Evolutionary conservation across 1,140 invertebrate genomes (phyloP).

Genomic region (Piezodorus guildinii): DNA sequence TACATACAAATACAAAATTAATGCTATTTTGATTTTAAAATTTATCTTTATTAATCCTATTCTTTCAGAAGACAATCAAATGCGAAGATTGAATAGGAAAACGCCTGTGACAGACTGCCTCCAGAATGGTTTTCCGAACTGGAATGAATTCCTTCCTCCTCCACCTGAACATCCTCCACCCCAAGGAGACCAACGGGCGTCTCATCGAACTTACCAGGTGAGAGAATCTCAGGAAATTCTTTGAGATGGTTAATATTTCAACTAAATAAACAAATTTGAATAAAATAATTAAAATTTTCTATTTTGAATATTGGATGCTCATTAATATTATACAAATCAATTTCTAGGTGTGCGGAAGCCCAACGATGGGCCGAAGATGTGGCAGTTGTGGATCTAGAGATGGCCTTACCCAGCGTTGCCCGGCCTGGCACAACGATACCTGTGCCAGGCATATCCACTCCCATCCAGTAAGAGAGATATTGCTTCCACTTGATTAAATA

Average conservation of each 20-base stretch:
- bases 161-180: conserved; percentile 70
- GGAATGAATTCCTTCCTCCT: conserved; percentile 64
- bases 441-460: conserved; percentile 17
- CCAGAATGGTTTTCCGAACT: conserved; percentile 45
- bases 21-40: too few species aligned
- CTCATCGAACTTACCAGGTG: conserved; percentile 18
- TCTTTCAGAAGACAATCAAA: conserved; percentile 15
- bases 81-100: conserved; percentile 17
- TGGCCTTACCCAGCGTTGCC: conserved; percentile 11
- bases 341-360: conserved; percentile 17
- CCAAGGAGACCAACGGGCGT: conserved; percentile 10
- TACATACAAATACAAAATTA: too few species aligned
- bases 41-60: background rate
- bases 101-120: conserved; percentile 17
- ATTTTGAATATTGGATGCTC: background rate
- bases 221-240: background rate
- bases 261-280: background rate
- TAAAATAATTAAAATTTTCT: background rate
- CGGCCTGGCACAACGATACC: conserved; percentile 19
- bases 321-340: background rate
- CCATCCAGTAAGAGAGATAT: conserved; percentile 13
- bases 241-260: background rate
- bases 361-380: conserved; percentile 19
- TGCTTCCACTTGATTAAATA: background rate
- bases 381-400: conserved; percentile 17